phyloP scores from a whole-genome alignment of 2,797 vertebrate genomes.

The Hemibagrus guttatus region DNA sequence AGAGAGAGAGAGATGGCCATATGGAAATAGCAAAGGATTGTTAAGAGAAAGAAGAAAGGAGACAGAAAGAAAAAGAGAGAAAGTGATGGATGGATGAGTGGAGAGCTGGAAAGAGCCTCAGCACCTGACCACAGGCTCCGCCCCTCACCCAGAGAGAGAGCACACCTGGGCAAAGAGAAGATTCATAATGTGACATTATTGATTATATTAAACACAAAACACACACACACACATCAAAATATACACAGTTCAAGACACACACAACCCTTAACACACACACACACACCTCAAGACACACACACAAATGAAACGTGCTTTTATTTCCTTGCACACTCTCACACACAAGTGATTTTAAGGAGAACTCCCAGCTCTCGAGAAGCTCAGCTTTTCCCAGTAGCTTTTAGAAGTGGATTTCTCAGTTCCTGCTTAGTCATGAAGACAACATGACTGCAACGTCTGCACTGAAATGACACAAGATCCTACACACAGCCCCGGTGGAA shows the following conservation, averaged over 20 bases:
- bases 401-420: not conserved
- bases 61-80: not conserved
- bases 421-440: not conserved
- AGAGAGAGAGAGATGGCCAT: not conserved
- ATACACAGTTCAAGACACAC: not conserved
- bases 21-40: not conserved
- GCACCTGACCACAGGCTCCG: constrained; percentile 62
- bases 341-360: not conserved
- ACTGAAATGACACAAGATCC: not conserved
- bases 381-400: not conserved
- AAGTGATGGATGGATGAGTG: not conserved
- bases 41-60: constrained; percentile 7
- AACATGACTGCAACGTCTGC: too few relatives aligned
- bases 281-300: not conserved
- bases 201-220: not conserved
- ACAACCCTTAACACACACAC: not conserved
- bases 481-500: not conserved
- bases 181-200: not conserved
- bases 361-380: not conserved
- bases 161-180: constrained; percentile 70
- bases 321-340: not conserved
- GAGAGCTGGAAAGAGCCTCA: constrained; percentile 39
- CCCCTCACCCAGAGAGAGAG: constrained; percentile 16
- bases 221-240: not conserved
- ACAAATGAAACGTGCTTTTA: not conserved